Evolutionary conservation across 2,113 vertebrate species (phyloP).

Genomic region (Machaerirhynchus nigripectus): DNA sequence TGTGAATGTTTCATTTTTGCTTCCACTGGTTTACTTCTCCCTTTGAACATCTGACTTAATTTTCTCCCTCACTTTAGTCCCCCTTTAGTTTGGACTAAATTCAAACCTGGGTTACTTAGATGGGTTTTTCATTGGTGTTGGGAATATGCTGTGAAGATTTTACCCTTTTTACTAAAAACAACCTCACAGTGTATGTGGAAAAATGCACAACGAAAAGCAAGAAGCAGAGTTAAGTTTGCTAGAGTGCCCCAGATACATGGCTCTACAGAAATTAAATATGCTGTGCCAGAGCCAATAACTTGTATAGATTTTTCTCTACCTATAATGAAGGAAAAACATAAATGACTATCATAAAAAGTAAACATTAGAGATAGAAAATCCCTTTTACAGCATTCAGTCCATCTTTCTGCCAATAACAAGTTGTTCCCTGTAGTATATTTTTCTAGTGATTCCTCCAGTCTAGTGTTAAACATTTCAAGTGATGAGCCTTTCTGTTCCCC

Average conservation of each 20-base stretch:
- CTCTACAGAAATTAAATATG: constrained; percentile 32
- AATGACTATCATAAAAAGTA: constrained; percentile 63
- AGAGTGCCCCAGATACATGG: background rate
- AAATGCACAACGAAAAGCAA: background rate
- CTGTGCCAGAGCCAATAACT: constrained; percentile 26
- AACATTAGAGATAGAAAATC: constrained; percentile 62
- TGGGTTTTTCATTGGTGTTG: background rate
- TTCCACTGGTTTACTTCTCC: background rate
- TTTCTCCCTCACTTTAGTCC: background rate
- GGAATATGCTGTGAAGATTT: background rate
- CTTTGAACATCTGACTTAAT: background rate
- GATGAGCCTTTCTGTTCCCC: background rate
- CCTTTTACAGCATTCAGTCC: constrained; percentile 58
- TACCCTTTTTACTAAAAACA: background rate
- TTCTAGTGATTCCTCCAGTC: constrained; percentile 12
- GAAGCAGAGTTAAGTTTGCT: background rate
- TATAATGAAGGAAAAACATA: constrained; percentile 54
- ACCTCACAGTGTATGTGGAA: background rate
- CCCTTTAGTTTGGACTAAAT: background rate
- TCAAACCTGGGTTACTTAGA: background rate
- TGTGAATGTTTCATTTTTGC: background rate
- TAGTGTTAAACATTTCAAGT: constrained; percentile 26
- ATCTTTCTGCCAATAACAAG: constrained; percentile 53
- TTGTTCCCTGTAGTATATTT: constrained; percentile 35
- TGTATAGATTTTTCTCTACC: constrained; percentile 57